phyloP scores from a whole-genome alignment of 2,888 invertebrate species.

The Podotricha telesiphe region DNA sequence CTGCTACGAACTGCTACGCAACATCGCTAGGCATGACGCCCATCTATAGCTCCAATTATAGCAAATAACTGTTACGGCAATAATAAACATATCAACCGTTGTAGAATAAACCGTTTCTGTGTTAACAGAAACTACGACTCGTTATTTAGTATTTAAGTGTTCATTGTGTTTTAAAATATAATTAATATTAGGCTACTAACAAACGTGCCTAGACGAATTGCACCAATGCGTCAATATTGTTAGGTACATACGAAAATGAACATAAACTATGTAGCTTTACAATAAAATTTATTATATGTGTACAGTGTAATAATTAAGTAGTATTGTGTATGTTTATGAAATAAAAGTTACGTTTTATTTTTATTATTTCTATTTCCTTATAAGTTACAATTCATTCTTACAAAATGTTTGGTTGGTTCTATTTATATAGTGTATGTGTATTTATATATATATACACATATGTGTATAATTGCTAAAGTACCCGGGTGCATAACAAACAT shows the following conservation, averaged over 20 bases:
- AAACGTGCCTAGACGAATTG: constrained; percentile 56
- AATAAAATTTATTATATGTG: background rate
- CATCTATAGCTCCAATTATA: constrained; percentile 59
- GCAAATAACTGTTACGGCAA: constrained; percentile 61
- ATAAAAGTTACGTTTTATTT: constrained; percentile 9
- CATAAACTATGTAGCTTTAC: background rate
- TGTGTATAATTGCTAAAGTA: constrained; percentile 4
- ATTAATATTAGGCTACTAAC: constrained; percentile 50
- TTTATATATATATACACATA: background rate
- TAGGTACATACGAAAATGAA: constrained; percentile 10
- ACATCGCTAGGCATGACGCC: constrained; percentile 67
- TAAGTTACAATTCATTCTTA: background rate
- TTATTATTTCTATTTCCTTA: background rate
- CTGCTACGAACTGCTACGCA: constrained; percentile 56
- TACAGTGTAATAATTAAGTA: constrained; percentile 5
- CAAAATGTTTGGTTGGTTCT: background rate
- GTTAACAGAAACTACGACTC: constrained; percentile 59
- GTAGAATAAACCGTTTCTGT: constrained; percentile 58
- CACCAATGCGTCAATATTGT: constrained; percentile 30
- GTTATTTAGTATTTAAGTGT: constrained; percentile 68
- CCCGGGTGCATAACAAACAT: constrained; percentile 10
- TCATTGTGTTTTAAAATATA: constrained; percentile 37
- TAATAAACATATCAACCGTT: constrained; percentile 75
- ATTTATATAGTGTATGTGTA: background rate
- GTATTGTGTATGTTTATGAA: constrained; percentile 9